Percentiles rank a stretch among this genome's conserved stretches.
Evolutionary conservation across 1,140 invertebrate species (phyloP).

Genomic region (Elysia chlorotica): DNA sequence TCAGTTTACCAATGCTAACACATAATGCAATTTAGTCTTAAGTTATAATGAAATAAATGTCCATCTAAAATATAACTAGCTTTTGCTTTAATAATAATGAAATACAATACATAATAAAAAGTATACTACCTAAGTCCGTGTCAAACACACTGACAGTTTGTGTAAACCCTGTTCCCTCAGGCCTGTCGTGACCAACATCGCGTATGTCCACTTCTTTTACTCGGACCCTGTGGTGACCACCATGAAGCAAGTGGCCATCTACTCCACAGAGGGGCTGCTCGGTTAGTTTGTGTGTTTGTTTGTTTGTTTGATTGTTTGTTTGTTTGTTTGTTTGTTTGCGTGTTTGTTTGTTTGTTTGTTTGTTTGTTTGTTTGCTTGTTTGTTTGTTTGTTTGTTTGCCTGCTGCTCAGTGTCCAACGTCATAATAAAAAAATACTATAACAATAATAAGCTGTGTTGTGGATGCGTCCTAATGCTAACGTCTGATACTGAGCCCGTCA

Average conservation of each 20-base stretch:
- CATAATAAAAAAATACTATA: neutral
- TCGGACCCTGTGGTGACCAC: slow-evolving; percentile 30
- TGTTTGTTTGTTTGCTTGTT: neutral
- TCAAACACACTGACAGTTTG: neutral
- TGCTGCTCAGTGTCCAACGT: neutral
- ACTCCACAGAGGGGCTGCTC: slow-evolving; percentile 25
- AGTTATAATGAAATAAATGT: too few species aligned
- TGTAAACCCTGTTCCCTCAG: neutral
- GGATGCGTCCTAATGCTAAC: too few species aligned
- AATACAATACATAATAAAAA: too few species aligned
- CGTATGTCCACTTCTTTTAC: slow-evolving; percentile 27
- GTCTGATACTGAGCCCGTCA: too few species aligned
- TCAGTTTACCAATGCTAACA: too few species aligned
- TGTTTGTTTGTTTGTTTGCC: neutral
- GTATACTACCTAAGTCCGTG: too few species aligned
- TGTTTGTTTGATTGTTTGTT: neutral
- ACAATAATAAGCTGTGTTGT: neutral
- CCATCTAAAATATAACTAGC: too few species aligned
- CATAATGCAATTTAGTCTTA: too few species aligned
- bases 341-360: slow-evolving; percentile 9
- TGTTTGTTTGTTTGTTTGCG: neutral
- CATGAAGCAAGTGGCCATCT: slow-evolving; percentile 30
- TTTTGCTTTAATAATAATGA: too few species aligned
- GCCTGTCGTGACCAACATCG: neutral
- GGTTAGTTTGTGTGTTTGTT: slow-evolving; percentile 15